These are phyloP conservation scores for Neomicropteryx cornuta DNA, from an alignment of 1,140 invertebrate species.

Conservation along the genomic window DNA sequence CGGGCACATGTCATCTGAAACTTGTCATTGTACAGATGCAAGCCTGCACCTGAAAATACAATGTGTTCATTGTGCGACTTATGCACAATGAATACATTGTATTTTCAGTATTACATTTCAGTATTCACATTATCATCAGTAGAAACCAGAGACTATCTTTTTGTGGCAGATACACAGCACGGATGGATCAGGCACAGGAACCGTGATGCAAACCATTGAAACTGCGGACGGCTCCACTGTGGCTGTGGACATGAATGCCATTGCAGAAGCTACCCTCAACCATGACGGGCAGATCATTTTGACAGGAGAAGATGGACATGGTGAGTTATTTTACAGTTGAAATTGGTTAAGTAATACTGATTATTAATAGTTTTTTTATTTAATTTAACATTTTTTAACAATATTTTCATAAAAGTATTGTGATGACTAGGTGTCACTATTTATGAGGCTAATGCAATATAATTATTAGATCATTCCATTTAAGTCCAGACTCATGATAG, in stretches of 20 bases:
- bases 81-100: no score
- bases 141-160: no score
- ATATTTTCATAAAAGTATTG: conserved; percentile 1
- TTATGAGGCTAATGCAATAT: not conserved
- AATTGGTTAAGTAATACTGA: not conserved
- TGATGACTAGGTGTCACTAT: not conserved
- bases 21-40: no score
- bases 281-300: conserved; percentile 92
- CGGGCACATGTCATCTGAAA: no score
- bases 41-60: no score
- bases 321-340: conserved; percentile 35
- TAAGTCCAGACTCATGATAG: no score
- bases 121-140: no score
- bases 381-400: no score
- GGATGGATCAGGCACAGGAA: conserved; percentile 46
- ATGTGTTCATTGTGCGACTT: no score
- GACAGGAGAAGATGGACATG: conserved; percentile 87
- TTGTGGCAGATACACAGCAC: conserved; percentile 69
- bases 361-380: no score
- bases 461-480: no score
- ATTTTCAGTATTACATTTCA: no score
- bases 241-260: conserved; percentile 77
- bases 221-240: conserved; percentile 57
- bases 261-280: conserved; percentile 75
- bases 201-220: conserved; percentile 64